Conservation (phyloP, 2,888 invertebrate genomes). For the Lucinisca nassula region DNA sequence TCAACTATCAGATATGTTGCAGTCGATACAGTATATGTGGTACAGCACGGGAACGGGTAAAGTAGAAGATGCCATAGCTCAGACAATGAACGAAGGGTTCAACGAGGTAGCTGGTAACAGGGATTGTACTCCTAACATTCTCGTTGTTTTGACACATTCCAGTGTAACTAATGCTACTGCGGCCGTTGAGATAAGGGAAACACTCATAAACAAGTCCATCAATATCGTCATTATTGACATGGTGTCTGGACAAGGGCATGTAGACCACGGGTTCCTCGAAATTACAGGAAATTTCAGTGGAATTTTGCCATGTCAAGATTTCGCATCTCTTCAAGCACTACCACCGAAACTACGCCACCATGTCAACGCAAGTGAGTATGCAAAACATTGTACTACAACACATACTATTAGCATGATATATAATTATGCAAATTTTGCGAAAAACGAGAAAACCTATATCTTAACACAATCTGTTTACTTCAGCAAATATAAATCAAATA, state of each 20-base stretch:
- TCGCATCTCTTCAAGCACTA: neutral
- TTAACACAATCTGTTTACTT: too few species aligned
- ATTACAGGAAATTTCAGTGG: neutral
- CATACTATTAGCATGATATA: too few species aligned
- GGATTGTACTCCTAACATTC: neutral
- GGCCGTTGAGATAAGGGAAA: neutral
- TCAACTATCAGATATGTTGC: neutral
- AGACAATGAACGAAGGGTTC: slow-evolving; percentile 1
- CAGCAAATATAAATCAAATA: too few species aligned
- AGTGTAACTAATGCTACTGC: neutral
- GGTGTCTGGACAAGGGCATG: neutral
- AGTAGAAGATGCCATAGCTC: neutral
- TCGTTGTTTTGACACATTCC: neutral
- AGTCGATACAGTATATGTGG: slow-evolving; percentile 23
- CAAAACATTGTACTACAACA: too few species aligned
- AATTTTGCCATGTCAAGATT: neutral
- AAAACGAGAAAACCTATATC: too few species aligned
- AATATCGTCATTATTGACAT: neutral
- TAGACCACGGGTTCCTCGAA: neutral
- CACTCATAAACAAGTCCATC: neutral
- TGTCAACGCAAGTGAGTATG: neutral
- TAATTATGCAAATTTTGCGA: too few species aligned
- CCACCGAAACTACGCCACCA: neutral
- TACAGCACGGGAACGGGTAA: neutral
- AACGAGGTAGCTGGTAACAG: neutral